Evolutionary conservation across 2,888 invertebrate genomes (phyloP).

Genomic region (Chaitophorus viminalis): DNA sequence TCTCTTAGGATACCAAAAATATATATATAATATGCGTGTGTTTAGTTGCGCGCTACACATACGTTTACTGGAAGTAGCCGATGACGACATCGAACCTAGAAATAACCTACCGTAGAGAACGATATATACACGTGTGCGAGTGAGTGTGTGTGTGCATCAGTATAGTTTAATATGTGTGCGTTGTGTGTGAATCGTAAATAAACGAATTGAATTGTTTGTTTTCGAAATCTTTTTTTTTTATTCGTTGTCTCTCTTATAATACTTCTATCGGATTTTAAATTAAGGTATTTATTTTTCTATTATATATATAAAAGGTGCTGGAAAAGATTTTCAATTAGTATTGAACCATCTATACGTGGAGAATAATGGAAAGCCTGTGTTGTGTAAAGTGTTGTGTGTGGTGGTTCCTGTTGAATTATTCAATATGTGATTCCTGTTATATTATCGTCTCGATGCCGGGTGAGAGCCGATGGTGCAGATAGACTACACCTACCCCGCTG

Average conservation of each 20-base stretch:
- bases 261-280: background rate
- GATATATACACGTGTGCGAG: background rate
- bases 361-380: background rate
- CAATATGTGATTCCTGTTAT: constrained; percentile 30
- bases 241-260: background rate
- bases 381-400: background rate
- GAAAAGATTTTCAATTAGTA: constrained; percentile 55
- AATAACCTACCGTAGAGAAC: background rate
- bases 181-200: background rate
- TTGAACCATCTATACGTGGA: constrained; percentile 10
- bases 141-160: background rate
- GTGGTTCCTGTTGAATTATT: constrained; percentile 46
- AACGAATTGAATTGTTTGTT: constrained; percentile 5
- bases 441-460: constrained; percentile 10
- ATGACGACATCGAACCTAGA: constrained; percentile 17
- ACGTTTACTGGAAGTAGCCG: background rate
- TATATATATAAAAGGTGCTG: background rate
- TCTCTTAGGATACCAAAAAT: constrained; percentile 31
- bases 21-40: background rate
- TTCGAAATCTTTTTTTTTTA: background rate
- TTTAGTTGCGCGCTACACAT: background rate
- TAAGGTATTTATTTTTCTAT: background rate
- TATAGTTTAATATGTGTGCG: background rate
- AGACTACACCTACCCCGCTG: constrained; percentile 58
- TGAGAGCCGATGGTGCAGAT: constrained; percentile 27